Conservation (phyloP, 2,888 invertebrate genomes). For the Acanthosepion pharaonis region DNA sequence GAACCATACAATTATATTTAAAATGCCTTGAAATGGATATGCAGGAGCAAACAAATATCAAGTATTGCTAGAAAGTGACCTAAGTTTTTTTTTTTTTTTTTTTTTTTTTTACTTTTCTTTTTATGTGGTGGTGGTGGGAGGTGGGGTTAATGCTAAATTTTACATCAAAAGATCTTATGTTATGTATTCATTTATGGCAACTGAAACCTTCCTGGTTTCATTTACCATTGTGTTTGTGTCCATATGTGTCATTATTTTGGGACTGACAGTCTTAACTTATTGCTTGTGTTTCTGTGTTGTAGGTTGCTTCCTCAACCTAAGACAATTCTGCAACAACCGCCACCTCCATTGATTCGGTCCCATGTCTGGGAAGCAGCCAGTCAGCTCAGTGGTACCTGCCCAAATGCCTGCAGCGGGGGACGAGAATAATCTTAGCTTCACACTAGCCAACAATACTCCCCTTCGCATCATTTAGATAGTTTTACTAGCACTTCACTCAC, state of each 20-base stretch:
- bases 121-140: no score
- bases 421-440: conserved; percentile 37
- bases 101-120: no score
- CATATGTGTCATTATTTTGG: not conserved
- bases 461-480: conserved; percentile 39
- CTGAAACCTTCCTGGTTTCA: not conserved
- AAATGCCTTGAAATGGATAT: not conserved
- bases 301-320: conserved; percentile 59
- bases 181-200: not conserved
- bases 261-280: not conserved
- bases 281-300: conserved; percentile 48
- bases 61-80: not conserved
- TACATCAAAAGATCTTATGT: not conserved
- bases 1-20: no score
- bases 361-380: conserved; percentile 44
- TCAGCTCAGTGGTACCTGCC: conserved; percentile 45
- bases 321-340: conserved; percentile 67
- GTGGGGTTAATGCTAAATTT: not conserved
- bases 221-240: not conserved
- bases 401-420: conserved; percentile 45
- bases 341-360: conserved; percentile 65
- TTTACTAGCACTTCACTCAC: conserved; percentile 16
- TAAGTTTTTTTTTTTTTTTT: no score
- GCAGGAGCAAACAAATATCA: not conserved
- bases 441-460: conserved; percentile 37